Percentiles rank a stretch among this genome's conserved stretches.
phyloP scores from a whole-genome alignment of 2,113 vertebrate species.

The Pachypanchax playfairii region DNA sequence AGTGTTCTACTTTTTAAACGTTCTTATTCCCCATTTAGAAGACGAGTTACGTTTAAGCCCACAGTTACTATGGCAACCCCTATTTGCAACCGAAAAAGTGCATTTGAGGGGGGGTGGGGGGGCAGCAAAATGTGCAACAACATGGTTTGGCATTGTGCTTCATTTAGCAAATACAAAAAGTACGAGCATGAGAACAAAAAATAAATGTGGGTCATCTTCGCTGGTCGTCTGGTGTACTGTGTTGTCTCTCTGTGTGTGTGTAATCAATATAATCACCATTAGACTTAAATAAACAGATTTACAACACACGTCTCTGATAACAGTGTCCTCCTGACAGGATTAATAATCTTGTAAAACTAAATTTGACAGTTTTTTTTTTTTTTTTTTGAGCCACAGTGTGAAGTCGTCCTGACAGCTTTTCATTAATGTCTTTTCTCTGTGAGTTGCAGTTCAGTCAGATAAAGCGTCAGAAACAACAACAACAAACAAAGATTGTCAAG shows the following conservation, averaged over 20 bases:
- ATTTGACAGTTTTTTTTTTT: not conserved
- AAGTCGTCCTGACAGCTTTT: too few relatives aligned
- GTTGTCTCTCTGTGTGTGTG: too few relatives aligned
- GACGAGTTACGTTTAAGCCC: slow-evolving; percentile 76
- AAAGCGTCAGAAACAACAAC: too few relatives aligned
- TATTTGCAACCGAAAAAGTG: slow-evolving; percentile 82
- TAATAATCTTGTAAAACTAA: not conserved
- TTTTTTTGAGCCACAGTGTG: too few relatives aligned
- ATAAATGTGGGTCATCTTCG: slow-evolving; percentile 4
- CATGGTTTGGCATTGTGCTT: slow-evolving; percentile 54
- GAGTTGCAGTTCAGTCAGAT: too few relatives aligned
- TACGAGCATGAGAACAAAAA: slow-evolving; percentile 25
- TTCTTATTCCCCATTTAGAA: slow-evolving; percentile 76
- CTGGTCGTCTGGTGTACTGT: too few relatives aligned
- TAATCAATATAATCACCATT: too few relatives aligned
- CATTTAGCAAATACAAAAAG: slow-evolving; percentile 55
- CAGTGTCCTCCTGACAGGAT: not conserved
- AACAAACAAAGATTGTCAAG: too few relatives aligned
- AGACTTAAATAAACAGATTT: too few relatives aligned
- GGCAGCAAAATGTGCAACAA: slow-evolving; percentile 70
- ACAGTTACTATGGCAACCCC: slow-evolving; percentile 84
- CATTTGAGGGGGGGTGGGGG: slow-evolving; percentile 66
- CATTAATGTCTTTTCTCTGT: too few relatives aligned
- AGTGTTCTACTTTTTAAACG: slow-evolving; percentile 77
- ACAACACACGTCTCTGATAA: too few relatives aligned